phyloP scores from a whole-genome alignment of 2,113 vertebrate genomes.

The Capreolus pygargus region DNA sequence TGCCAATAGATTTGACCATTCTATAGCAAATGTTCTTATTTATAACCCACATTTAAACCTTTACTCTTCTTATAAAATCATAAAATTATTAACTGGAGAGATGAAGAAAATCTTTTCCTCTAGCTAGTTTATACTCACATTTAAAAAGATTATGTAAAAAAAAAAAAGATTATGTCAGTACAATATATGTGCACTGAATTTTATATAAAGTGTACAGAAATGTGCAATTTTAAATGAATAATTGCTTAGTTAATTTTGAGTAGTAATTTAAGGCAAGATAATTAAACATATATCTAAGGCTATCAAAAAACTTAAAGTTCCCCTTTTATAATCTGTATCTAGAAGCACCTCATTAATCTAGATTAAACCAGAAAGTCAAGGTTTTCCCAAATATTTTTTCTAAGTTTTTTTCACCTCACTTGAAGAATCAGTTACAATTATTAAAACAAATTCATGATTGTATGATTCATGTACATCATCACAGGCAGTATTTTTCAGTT shows the following conservation, averaged over 20 bases:
- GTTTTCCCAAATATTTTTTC: not conserved
- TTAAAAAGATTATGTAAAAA: not conserved
- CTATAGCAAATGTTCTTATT: not conserved
- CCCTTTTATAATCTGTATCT: not conserved
- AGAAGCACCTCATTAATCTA: not conserved
- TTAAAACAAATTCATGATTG: not conserved
- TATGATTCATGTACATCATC: not conserved
- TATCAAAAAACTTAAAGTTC: not conserved
- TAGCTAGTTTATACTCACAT: not conserved
- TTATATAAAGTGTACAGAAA: not conserved
- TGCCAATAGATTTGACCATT: not conserved
- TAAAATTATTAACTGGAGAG: not conserved
- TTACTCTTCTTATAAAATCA: not conserved
- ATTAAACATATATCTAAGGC: not conserved
- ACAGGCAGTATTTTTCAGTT: not conserved
- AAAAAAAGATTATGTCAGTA: not conserved
- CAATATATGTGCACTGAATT: not conserved
- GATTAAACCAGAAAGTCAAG: not conserved
- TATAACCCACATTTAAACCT: not conserved
- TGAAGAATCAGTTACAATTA: not conserved
- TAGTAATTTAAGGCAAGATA: constrained; percentile 2
- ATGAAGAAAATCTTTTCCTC: not conserved
- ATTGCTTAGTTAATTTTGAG: not conserved
- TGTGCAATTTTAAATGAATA: not conserved
- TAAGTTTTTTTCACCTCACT: not conserved